Evolutionary conservation across 2,888 invertebrate species (phyloP).

Genomic region (Peribatodes rhomboidaria): DNA sequence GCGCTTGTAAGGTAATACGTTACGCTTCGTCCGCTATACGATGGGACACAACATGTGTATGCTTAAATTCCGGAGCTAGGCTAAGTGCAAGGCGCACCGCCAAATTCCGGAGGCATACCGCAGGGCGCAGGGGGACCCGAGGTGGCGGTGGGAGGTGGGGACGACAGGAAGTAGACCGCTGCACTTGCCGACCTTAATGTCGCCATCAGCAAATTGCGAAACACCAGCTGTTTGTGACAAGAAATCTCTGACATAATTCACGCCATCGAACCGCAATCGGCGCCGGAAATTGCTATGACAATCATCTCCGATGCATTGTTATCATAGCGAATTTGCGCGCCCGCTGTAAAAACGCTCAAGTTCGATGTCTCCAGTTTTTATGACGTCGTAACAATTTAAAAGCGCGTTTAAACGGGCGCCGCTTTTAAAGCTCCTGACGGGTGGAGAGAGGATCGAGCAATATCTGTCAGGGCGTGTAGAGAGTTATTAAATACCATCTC

Average conservation of each 20-base stretch:
- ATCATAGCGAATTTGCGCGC: constrained; percentile 40
- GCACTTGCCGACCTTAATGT: constrained; percentile 81
- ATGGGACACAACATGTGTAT: constrained; percentile 55
- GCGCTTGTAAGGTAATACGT: constrained; percentile 56
- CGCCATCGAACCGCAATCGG: constrained; percentile 72
- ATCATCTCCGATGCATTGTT: constrained; percentile 57
- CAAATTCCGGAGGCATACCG: constrained; percentile 80
- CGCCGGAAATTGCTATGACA: constrained; percentile 67
- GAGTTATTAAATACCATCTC: constrained; percentile 81
- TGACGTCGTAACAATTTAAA: constrained; percentile 58
- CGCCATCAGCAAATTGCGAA: constrained; percentile 85
- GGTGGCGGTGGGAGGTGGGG: constrained; percentile 43
- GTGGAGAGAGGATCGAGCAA: constrained; percentile 66
- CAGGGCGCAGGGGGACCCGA: constrained; percentile 61
- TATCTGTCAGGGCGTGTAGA: constrained; percentile 72
- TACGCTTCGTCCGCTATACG: constrained; percentile 53
- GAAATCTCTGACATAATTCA: constrained; percentile 78
- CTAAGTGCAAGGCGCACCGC: constrained; percentile 79
- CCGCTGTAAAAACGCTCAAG: constrained; percentile 44
- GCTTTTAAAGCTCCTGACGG: constrained; percentile 55
- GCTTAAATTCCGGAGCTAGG: constrained; percentile 64
- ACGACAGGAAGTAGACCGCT: constrained; percentile 66
- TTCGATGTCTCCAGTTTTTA: constrained; percentile 53
- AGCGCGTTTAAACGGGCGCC: constrained; percentile 58
- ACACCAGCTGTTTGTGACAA: constrained; percentile 82